A percentile compares a stretch with the other conserved stretches of the same genome.
Conservation (phyloP, 2,113 vertebrate genomes). For the Todiramphus chloris region DNA sequence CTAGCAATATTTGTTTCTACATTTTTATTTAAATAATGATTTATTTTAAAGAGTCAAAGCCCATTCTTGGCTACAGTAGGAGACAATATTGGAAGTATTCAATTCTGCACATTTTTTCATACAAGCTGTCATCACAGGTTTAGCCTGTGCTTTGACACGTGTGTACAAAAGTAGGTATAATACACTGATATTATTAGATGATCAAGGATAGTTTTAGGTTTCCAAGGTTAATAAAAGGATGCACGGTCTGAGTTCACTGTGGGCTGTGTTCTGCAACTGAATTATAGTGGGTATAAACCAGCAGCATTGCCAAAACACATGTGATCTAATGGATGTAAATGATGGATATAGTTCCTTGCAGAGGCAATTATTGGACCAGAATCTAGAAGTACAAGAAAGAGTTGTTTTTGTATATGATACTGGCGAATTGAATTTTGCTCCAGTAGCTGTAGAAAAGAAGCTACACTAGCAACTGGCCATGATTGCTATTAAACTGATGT, state of each 20-base stretch:
- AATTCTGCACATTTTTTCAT: neutral
- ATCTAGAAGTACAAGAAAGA: neutral
- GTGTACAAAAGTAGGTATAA: neutral
- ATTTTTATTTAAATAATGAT: neutral
- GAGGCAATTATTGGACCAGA: slow-evolving; percentile 25
- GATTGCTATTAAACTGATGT: neutral
- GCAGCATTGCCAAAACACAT: neutral
- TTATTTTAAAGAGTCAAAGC: neutral
- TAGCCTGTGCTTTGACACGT: neutral
- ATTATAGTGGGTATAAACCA: neutral
- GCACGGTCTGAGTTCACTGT: neutral
- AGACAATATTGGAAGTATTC: neutral
- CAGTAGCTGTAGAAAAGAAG: neutral
- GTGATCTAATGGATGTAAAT: neutral
- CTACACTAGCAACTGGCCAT: neutral
- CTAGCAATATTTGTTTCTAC: neutral
- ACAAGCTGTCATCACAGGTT: neutral
- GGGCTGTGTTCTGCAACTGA: neutral
- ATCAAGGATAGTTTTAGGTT: neutral
- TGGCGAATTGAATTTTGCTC: neutral
- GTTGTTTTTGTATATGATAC: neutral
- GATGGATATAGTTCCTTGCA: neutral
- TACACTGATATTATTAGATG: neutral
- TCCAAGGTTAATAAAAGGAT: neutral
- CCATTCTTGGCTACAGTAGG: neutral